Percentiles rank a stretch among this genome's conserved stretches.
Evolutionary conservation across 2,113 vertebrate species (phyloP).

Genomic region (Callipepla squamata): DNA sequence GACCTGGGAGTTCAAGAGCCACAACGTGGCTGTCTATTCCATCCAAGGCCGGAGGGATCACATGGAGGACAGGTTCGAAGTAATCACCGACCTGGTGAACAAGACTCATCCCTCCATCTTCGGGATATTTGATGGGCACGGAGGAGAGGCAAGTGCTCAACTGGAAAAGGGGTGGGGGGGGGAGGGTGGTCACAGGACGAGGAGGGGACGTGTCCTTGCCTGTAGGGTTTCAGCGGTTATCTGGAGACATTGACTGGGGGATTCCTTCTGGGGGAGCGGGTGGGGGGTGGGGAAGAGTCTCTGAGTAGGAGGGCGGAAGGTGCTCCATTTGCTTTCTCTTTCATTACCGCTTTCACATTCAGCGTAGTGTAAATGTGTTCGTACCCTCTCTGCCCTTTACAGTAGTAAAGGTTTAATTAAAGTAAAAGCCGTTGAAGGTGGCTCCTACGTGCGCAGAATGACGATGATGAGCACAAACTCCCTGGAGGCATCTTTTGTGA

Average conservation of each 20-base stretch:
- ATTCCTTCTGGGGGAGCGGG: neutral
- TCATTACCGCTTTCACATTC: fast-evolving
- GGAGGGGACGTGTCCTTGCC: neutral
- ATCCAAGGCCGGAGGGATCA: slow-evolving; percentile 97
- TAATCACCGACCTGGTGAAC: slow-evolving; percentile 92
- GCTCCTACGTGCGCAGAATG: slow-evolving; percentile 27
- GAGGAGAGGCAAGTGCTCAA: slow-evolving; percentile 90
- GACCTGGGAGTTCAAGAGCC: slow-evolving; percentile 96
- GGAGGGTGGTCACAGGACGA: neutral
- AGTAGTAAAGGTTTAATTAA: slow-evolving; percentile 16
- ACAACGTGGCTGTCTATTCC: slow-evolving; percentile 95
- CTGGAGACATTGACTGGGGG: neutral
- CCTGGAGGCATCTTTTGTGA: slow-evolving; percentile 54
- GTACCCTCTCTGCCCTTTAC: neutral
- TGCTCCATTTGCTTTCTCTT: neutral
- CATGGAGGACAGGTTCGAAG: slow-evolving; percentile 97
- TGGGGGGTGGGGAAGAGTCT: neutral
- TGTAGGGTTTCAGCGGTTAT: neutral
- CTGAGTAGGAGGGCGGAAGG: neutral
- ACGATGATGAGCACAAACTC: slow-evolving; percentile 13
- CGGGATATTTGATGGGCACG: slow-evolving; percentile 96
- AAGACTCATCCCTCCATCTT: slow-evolving; percentile 96
- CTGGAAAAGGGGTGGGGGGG: neutral
- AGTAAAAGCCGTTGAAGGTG: slow-evolving; percentile 23
- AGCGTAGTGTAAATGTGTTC: fast-evolving